Evolutionary conservation across 30 jellyfish, hydroid and myxozoan species (phyloP), one percentile per base, ranked within the genome.

Genomic region (Phacellophora camtschatica): DNA sequence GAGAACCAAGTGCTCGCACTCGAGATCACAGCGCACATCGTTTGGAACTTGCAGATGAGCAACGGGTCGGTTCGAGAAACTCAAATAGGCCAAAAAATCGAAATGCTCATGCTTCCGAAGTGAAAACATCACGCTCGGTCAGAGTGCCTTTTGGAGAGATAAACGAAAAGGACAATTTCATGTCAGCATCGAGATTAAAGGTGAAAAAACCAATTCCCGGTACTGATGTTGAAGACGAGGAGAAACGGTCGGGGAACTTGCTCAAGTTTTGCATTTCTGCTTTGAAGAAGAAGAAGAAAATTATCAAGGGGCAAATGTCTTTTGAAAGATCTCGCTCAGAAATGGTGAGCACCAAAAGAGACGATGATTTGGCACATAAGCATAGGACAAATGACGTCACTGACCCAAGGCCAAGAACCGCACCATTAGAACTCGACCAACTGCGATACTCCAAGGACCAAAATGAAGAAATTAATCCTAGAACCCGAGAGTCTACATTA

Each of bases 131-230:
- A 6, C 73, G 29, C 33, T 59, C 80, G 11, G 20, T 80, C 15
- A 51, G 91, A 22, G 74, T 80, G 8, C 48, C 83, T 18, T 66
- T 80, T 65, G 91, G 91, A 15, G 76, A 80, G 4, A 63, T 35
- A 12, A 16, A 54, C 6, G 70, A 54, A 5, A 39, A 35, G 36
- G 75, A 50, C 3, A 28, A 30, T 28, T 30, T 50, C 1, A 12
- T 80, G 18, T 64, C 84, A 10, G 31, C 91, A 27, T 45, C 77
- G 37, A 24, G 77, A 25, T 49, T 80, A 2, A 31, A 56, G 4
- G 5, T 54, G 68, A 50, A 15, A 20, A 56, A 24, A 4, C 27
- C 33, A 29, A 35, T n/a, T 9, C 6, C 28, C 20, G 30, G 12
- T 33, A 16, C 2, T 6, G 35, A 36, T 1, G 1, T 7, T 27